Conservation (phyloP, 2,888 invertebrate species). For the Graphium colonna region DNA sequence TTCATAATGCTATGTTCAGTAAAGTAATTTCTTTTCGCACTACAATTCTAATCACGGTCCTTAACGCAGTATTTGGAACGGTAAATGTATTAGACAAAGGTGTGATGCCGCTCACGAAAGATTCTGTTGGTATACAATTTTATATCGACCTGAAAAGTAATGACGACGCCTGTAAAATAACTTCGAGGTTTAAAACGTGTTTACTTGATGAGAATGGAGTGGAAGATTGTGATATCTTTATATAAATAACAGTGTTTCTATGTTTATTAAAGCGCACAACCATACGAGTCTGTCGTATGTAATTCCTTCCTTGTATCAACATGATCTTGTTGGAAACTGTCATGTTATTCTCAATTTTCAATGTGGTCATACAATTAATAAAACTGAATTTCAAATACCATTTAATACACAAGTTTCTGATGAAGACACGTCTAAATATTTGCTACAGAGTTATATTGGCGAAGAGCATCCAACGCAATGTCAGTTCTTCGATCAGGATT, state of each 20-base stretch:
- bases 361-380: conserved; percentile 35
- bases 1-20: conserved; percentile 29
- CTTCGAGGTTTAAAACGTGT: conserved; percentile 44
- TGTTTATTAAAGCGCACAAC: conserved; percentile 41
- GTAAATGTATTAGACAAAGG: conserved; percentile 55
- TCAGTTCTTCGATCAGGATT: conserved; percentile 47
- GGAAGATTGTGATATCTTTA: conserved; percentile 43
- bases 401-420: conserved; percentile 49
- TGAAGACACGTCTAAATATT: conserved; percentile 24
- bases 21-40: conserved; percentile 30
- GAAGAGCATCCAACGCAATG: conserved; percentile 37
- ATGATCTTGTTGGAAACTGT: conserved; percentile 56
- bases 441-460: conserved; percentile 35
- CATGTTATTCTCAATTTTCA: conserved; percentile 41
- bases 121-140: conserved; percentile 56
- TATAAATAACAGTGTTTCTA: conserved; percentile 35
- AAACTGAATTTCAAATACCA: conserved; percentile 37
- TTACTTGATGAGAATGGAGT: conserved; percentile 35
- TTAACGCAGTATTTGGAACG: conserved; percentile 30
- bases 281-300: conserved; percentile 45
- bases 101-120: conserved; percentile 44
- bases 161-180: conserved; percentile 42
- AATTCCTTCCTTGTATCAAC: conserved; percentile 47
- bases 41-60: conserved; percentile 31
- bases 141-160: conserved; percentile 53